Evolutionary conservation across 2,797 vertebrate genomes (phyloP), one percentile per base, ranked within the genome.

Genomic region (Aulostomus chinensis): DNA sequence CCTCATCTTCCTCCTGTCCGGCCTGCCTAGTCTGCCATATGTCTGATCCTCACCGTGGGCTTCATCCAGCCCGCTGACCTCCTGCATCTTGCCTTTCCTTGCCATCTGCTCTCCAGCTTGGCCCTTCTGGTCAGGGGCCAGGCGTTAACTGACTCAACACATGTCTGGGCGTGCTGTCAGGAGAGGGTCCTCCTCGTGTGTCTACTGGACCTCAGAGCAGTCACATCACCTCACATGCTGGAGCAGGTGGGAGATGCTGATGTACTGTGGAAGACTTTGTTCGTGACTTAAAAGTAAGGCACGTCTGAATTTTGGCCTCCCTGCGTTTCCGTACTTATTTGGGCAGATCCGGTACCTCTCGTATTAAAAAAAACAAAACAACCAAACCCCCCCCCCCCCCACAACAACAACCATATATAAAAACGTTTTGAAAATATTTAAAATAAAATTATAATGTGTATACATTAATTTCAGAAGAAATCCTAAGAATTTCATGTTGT

Each of bases 11-110:
- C 46, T 46, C 22, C 52, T 61, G 55, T 46, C 10, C n/a, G 14
- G 36, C 54, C 68, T 57, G 53, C 40, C 68, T n/a, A n/a, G n/a
- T n/a, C 60, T 50, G 60, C 82, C 88, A 88, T 85, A 87, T 90
- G 88, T 28, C 71, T 14, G 49, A 34, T 53, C 66, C 58, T 73
- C 72, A 47, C 42, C 11, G 45, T 53, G 71, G 73, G 61, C 70
- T 42, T 42, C 55, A 37, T 53, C 59, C 61, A 73, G 66, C 74
- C 75, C 65, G 25, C 66, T 62, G 77, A 78, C 80, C 80, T 73
- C 68, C 73, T 58, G 41, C 43, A 11, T 62, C 41, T 14, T 57
- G 47, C 17, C 49, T 58, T 69, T 79, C 65, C 16, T 61, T 43
- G 52, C 87, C 84, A 86, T 83, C 83, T 86, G 86, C 77, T 83